A percentile compares a stretch with the other conserved stretches of the same genome.
Evolutionary conservation across 2,113 vertebrate genomes (phyloP).

Genomic region (Menidia beryllina): DNA sequence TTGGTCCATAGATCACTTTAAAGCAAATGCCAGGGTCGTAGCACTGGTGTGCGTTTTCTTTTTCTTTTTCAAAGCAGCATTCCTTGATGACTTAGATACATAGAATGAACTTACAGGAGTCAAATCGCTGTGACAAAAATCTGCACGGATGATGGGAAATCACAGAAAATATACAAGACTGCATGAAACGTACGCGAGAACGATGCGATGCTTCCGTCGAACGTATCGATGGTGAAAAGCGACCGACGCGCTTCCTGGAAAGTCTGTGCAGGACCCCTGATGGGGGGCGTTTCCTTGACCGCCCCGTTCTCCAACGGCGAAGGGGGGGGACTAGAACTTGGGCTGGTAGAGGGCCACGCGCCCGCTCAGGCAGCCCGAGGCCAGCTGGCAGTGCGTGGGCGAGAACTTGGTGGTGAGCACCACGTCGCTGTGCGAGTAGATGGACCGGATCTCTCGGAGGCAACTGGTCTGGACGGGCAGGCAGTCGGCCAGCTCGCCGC

Average conservation of each 20-base stretch:
- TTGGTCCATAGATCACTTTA: slow-evolving; percentile 28
- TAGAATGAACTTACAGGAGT: not conserved
- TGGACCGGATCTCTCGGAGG: slow-evolving; percentile 92
- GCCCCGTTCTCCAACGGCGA: not conserved
- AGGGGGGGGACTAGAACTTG: slow-evolving; percentile 88
- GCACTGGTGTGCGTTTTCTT: no score
- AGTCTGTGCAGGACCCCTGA: not conserved
- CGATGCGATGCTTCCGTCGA: slow-evolving; percentile 4
- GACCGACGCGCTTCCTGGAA: not conserved
- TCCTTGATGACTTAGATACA: slow-evolving; percentile 10
- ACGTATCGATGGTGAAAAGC: not conserved
- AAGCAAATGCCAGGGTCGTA: slow-evolving; percentile 25
- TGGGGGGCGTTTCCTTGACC: slow-evolving; percentile 3
- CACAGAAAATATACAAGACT: slow-evolving; percentile 9
- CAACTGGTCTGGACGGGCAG: slow-evolving; percentile 90
- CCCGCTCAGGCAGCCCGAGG: slow-evolving; percentile 98
- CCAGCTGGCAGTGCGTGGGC: slow-evolving; percentile 98
- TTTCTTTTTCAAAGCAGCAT: no score
- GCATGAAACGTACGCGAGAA: not conserved
- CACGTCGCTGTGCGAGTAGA: slow-evolving; percentile 97
- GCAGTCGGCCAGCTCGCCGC: slow-evolving; percentile 96
- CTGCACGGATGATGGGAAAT: slow-evolving; percentile 12
- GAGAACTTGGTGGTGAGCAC: slow-evolving; percentile 99
- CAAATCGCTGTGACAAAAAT: not conserved
- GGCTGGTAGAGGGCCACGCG: slow-evolving; percentile 98